These are phyloP conservation scores for Cremastinae sp. DNA, from an alignment of 2,888 invertebrate genomes.

Conservation along the genomic window DNA sequence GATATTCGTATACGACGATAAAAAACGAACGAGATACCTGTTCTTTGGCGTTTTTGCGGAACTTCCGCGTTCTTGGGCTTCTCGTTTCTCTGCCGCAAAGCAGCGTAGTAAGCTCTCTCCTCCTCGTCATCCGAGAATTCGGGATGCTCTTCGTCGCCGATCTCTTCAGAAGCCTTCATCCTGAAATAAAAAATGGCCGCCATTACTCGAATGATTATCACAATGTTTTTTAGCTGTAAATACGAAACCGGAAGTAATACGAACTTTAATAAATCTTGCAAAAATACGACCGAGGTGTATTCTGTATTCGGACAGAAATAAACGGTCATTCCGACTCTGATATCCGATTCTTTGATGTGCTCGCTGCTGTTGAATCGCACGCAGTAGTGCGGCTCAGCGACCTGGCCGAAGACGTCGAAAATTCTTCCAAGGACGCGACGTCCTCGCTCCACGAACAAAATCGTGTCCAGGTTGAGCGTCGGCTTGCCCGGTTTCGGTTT, in stretches of 20 bases:
- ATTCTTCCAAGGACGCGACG: slow-evolving; percentile 89
- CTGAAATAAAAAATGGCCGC: slow-evolving; percentile 78
- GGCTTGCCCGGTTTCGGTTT: slow-evolving; percentile 87
- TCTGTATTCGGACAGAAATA: slow-evolving; percentile 91
- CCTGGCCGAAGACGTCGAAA: slow-evolving; percentile 95
- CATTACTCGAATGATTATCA: not conserved
- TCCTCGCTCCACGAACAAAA: slow-evolving; percentile 92
- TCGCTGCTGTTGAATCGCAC: slow-evolving; percentile 92
- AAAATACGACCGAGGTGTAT: slow-evolving; percentile 89
- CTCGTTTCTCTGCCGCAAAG: slow-evolving; percentile 64
- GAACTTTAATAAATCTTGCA: slow-evolving; percentile 88
- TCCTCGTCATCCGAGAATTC: slow-evolving; percentile 96
- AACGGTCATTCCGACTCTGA: slow-evolving; percentile 87
- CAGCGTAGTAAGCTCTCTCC: slow-evolving; percentile 82
- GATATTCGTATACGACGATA: too few species aligned
- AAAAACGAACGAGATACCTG: slow-evolving; percentile 49
- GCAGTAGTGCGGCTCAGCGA: slow-evolving; percentile 92
- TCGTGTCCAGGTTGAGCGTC: slow-evolving; percentile 92
- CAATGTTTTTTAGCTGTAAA: slow-evolving; percentile 7
- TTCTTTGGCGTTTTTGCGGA: slow-evolving; percentile 65
- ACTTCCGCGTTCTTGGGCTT: slow-evolving; percentile 49
- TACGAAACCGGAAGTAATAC: slow-evolving; percentile 65
- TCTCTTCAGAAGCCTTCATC: slow-evolving; percentile 92
- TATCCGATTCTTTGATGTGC: slow-evolving; percentile 87
- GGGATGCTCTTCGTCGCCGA: slow-evolving; percentile 93